Percentiles rank a stretch among this genome's conserved stretches.
These are phyloP conservation scores for Belonocnema kinseyi DNA, from an alignment of 1,140 invertebrate species.

Conservation along the genomic window DNA sequence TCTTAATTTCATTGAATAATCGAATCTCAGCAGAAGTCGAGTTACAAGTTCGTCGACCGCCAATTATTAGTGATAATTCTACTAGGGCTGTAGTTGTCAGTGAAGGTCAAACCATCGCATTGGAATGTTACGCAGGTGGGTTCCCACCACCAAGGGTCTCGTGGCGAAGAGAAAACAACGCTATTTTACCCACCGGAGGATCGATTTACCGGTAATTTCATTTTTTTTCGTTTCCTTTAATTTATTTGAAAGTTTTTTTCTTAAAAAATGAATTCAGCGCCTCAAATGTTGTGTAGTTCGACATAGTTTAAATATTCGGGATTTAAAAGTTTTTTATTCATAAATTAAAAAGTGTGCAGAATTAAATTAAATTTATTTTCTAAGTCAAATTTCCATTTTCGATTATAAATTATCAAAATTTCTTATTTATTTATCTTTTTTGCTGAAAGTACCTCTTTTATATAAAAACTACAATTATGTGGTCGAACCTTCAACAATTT, in stretches of 20 bases:
- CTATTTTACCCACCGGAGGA: slow-evolving; percentile 91
- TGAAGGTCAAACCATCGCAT: slow-evolving; percentile 85
- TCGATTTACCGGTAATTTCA: slow-evolving; percentile 80
- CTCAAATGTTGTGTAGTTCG: too few species aligned
- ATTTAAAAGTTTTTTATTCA: too few species aligned
- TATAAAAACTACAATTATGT: too few species aligned
- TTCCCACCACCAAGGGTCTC: slow-evolving; percentile 89
- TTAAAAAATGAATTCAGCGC: too few species aligned
- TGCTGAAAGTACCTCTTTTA: too few species aligned
- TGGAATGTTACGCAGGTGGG: slow-evolving; percentile 92
- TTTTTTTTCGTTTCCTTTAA: neutral
- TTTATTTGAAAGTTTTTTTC: neutral
- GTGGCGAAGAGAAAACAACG: slow-evolving; percentile 95
- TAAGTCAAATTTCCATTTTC: too few species aligned
- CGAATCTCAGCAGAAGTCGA: slow-evolving; percentile 89
- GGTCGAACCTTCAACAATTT: too few species aligned
- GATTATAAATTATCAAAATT: too few species aligned
- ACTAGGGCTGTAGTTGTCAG: slow-evolving; percentile 90
- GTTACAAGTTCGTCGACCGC: slow-evolving; percentile 88
- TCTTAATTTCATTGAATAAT: slow-evolving; percentile 86
- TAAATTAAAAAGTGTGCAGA: too few species aligned
- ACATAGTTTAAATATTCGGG: too few species aligned
- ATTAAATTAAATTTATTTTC: too few species aligned
- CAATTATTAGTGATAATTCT: slow-evolving; percentile 94
- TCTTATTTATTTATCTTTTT: too few species aligned